Evolutionary conservation across 2,797 vertebrate genomes (phyloP).

Genomic region (Acridotheres tristis): DNA sequence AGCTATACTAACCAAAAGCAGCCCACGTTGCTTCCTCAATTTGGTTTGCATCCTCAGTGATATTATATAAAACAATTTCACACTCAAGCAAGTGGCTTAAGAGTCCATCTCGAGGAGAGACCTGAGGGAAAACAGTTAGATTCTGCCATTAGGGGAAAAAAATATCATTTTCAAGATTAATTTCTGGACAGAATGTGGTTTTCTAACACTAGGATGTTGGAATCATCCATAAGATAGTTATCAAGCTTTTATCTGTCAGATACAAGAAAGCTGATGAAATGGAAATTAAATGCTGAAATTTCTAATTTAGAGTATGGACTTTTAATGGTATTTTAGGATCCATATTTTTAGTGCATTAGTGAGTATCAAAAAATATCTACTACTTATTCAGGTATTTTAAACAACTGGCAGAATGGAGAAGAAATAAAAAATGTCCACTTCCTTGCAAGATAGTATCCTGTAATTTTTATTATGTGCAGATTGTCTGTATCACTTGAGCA

Average conservation of each 20-base stretch:
- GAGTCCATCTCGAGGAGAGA: slow-evolving; percentile 72
- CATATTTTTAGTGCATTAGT: not conserved
- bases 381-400: not conserved
- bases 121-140: slow-evolving; percentile 67
- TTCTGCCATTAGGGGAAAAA: not conserved
- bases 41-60: slow-evolving; percentile 82
- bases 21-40: slow-evolving; percentile 89
- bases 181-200: not conserved
- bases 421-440: not conserved
- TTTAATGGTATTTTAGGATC: not conserved
- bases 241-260: not conserved
- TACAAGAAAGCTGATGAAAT: not conserved
- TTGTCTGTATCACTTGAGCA: not conserved
- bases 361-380: not conserved
- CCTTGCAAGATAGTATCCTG: not conserved
- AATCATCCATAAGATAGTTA: not conserved
- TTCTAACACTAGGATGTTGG: not conserved
- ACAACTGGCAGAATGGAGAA: not conserved
- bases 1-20: slow-evolving; percentile 80
- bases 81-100: slow-evolving; percentile 83
- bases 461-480: not conserved
- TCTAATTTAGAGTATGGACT: not conserved
- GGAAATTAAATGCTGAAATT: not conserved
- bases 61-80: slow-evolving; percentile 88
- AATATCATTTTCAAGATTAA: not conserved